Base-by-base conservation (phyloP, 2,888 invertebrate species). In the Rutpela maculata region DNA sequence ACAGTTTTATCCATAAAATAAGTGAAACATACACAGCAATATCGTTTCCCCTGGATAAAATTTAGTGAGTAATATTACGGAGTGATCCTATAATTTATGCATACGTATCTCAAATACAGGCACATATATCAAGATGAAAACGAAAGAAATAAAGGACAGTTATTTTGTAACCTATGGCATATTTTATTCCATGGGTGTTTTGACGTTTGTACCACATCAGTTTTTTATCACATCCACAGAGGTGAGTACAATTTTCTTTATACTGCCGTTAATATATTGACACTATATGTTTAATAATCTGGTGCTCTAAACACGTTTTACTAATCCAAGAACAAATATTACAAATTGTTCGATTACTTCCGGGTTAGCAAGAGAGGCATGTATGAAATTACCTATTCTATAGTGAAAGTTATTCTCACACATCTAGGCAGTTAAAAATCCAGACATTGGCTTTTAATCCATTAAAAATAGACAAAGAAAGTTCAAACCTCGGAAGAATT, bases 151-250 rank as follows among this genome's bases (percentile, higher is more conserved):
- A 35, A 83, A 76, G 78, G 84, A 84, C 70, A 79, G 78, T 19
- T 85, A 81, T 56, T 82, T 80, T 60, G 78, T 85, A 15, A 84
- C 82, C 22, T 80, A 78, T 76, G 82, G 83, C 18, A 76, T 84
- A 31, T 85, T 85, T 72, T 85, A 84, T 71, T 76, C 82, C 15
- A 72, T 84, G 69, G 85, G 85, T 17, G 82, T 84, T 56, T 73
- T 85, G 66, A 78, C 82, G 1, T 75, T 81, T 17, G 80, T 85
- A 17, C 83, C 84, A 9, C 73, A 76, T 22, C 80, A 81, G 50
- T 83, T 85, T 73, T 82, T 81, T 55, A 77, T 81, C 15, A 84
- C 79, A 76, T 82, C 85, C 10, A 80, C 78, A 62, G 76, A 81
- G 38, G 85, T 85, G 81, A 81, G 78, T 80, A 78, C 11, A 35